Conservation (phyloP, 2,888 invertebrate species). For the Aquatica leii region DNA sequence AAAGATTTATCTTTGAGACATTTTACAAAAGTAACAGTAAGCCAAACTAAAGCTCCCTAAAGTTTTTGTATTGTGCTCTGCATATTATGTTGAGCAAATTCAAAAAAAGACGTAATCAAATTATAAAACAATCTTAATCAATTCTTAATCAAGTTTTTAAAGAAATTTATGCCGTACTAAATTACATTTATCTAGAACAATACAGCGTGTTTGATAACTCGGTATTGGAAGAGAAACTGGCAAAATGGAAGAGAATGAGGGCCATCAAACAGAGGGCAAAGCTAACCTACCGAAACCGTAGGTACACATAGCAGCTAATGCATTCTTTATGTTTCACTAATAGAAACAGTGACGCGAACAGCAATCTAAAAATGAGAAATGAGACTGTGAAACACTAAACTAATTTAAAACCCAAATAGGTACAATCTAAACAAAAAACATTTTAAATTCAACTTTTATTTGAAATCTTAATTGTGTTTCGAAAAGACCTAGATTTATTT, state of each 20-base stretch:
- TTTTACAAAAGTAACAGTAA: too few species aligned
- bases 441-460: constrained; percentile 39
- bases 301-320: constrained; percentile 57
- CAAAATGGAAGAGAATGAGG: constrained; percentile 44
- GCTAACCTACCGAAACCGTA: constrained; percentile 56
- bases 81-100: too few species aligned
- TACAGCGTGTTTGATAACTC: constrained; percentile 3
- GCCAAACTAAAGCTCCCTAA: too few species aligned
- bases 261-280: constrained; percentile 53
- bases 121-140: too few species aligned
- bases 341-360: constrained; percentile 56
- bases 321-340: constrained; percentile 59
- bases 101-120: too few species aligned
- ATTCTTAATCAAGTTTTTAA: too few species aligned
- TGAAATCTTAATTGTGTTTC: constrained; percentile 42
- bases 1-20: too few species aligned
- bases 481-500: constrained; percentile 39
- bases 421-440: constrained; percentile 33
- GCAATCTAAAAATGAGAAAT: constrained; percentile 50
- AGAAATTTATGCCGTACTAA: too few species aligned
- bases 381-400: constrained; percentile 31
- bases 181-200: neutral
- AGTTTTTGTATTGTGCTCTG: too few species aligned
- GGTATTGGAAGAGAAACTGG: constrained; percentile 45
- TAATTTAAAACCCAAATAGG: constrained; percentile 20